Evolutionary conservation across 2,797 vertebrate species (phyloP).

Genomic region (Lates japonicus): DNA sequence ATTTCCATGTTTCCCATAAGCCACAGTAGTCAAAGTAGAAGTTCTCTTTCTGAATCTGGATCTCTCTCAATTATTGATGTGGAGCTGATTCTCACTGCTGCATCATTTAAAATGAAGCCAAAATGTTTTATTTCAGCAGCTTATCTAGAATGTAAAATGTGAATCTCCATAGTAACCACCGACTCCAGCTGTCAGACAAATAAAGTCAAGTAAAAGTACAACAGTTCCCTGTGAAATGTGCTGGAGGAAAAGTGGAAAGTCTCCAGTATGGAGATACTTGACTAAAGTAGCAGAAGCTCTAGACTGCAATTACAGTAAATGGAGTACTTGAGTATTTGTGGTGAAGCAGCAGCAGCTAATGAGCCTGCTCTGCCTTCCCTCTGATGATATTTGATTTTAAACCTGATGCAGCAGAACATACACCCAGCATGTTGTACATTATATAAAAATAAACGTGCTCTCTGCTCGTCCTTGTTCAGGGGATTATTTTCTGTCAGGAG

Average conservation of each 20-base stretch:
- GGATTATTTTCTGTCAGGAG: constrained; percentile 73
- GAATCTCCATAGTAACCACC: background rate
- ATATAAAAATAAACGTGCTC: constrained; percentile 63
- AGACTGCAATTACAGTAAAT: constrained; percentile 2
- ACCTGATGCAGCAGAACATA: constrained; percentile 69
- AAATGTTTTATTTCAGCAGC: background rate
- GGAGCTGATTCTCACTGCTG: background rate
- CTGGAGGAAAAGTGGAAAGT: background rate
- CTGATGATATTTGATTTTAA: constrained; percentile 54
- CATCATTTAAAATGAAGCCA: background rate
- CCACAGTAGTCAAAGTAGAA: background rate
- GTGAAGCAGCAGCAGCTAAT: constrained; percentile 51
- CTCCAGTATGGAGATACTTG: background rate
- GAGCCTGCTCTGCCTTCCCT: constrained; percentile 35
- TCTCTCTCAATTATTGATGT: background rate
- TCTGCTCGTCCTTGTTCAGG: constrained; percentile 78
- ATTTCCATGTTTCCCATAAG: too few relatives aligned
- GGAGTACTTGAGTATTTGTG: constrained; percentile 13
- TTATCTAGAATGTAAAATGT: background rate
- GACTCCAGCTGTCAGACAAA: background rate
- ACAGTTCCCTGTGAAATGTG: background rate
- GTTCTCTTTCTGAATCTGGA: background rate
- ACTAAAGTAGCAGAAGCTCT: constrained; percentile 11
- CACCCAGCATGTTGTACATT: constrained; percentile 61
- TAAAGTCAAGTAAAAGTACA: background rate